These are phyloP conservation scores for Lapara coniferarum DNA, from an alignment of 2,888 invertebrate species.

Conservation along the genomic window DNA sequence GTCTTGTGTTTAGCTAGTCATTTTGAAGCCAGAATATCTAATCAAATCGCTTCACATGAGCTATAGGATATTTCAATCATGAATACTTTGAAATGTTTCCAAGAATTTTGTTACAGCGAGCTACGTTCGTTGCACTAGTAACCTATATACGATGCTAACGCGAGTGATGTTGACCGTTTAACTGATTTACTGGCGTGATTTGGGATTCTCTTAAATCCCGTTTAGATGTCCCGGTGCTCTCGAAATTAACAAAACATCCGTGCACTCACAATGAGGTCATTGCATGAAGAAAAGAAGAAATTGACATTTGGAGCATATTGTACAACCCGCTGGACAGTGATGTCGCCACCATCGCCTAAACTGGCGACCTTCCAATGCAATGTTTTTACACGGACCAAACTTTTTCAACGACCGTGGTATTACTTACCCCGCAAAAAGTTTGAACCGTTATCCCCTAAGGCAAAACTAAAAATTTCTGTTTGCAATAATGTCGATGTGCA, in stretches of 20 bases:
- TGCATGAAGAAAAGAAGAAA: too few species aligned
- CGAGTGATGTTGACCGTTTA: slow-evolving; percentile 19
- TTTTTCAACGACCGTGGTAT: slow-evolving; percentile 50
- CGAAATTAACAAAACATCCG: not conserved
- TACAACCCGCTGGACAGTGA: slow-evolving; percentile 38
- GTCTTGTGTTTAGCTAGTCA: too few species aligned
- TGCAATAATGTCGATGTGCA: not conserved
- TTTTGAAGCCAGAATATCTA: too few species aligned
- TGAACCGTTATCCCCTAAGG: slow-evolving; percentile 44
- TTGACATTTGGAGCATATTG: slow-evolving; percentile 43
- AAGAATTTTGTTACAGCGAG: not conserved
- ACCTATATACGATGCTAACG: slow-evolving; percentile 14
- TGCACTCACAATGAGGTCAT: slow-evolving; percentile 36
- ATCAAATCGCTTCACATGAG: not conserved
- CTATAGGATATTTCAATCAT: slow-evolving; percentile 3
- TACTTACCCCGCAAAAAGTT: slow-evolving; percentile 50
- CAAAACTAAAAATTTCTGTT: slow-evolving; percentile 31
- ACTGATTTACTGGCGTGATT: slow-evolving; percentile 18
- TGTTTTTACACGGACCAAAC: slow-evolving; percentile 55
- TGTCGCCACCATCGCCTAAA: slow-evolving; percentile 33
- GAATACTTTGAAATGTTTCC: not conserved
- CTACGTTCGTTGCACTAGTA: slow-evolving; percentile 17
- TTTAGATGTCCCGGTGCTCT: not conserved
- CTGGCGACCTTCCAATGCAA: slow-evolving; percentile 55
- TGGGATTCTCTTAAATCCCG: slow-evolving; percentile 16